Percentiles rank a stretch among this genome's conserved stretches.
Conservation (phyloP, 2,113 vertebrate genomes). For the Leucosticte australis region DNA sequence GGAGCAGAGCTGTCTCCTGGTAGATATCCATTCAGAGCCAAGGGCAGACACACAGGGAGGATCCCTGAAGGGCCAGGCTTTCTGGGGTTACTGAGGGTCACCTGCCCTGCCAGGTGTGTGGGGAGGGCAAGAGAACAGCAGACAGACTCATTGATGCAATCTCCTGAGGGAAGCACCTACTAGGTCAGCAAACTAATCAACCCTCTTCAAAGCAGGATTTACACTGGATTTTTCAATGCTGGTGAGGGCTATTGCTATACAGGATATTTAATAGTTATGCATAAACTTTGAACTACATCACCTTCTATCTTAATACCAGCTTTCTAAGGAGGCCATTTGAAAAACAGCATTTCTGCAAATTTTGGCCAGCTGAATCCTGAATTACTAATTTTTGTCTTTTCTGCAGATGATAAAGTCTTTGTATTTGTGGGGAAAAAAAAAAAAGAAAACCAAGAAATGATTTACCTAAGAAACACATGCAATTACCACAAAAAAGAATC, state of each 20-base stretch:
- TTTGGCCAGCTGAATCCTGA: not conserved
- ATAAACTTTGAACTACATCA: not conserved
- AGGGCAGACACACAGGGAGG: not conserved
- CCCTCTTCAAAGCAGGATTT: not conserved
- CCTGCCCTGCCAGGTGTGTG: not conserved
- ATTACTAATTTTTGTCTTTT: not conserved
- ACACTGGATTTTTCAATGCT: not conserved
- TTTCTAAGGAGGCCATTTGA: not conserved
- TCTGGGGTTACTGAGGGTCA: not conserved
- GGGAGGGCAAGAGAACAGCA: not conserved
- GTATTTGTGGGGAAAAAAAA: not conserved
- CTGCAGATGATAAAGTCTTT: not conserved
- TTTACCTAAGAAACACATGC: not conserved
- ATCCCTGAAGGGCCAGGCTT: not conserved
- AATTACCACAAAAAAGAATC: not conserved
- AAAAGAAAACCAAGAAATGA: not conserved
- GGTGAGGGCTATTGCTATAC: not conserved
- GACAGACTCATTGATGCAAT: not conserved
- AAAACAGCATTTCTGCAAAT: not conserved
- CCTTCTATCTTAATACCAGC: not conserved
- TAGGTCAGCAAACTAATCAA: not conserved
- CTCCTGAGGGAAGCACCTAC: not conserved
- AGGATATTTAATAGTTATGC: not conserved
- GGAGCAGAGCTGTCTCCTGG: not conserved
- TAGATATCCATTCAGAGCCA: not conserved